These are phyloP conservation scores for Volucella inflata DNA, from an alignment of 2,888 invertebrate species.

Conservation along the genomic window DNA sequence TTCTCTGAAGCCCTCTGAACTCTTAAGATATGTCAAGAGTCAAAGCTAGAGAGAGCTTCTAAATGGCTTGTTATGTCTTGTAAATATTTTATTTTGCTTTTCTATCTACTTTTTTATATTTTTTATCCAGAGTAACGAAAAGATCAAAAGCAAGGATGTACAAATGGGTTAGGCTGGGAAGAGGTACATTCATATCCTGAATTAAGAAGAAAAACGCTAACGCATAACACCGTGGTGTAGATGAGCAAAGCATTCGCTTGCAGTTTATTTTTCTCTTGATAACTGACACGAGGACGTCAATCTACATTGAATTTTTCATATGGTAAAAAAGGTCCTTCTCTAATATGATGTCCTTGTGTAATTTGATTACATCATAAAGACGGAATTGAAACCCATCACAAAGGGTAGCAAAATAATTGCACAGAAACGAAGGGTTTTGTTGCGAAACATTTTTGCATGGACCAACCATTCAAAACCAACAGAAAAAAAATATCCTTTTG, in stretches of 20 bases:
- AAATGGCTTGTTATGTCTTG: constrained; percentile 42
- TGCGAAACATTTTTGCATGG: constrained; percentile 54
- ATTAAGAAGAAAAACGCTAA: constrained; percentile 14
- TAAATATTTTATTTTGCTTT: constrained; percentile 58
- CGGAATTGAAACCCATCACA: constrained; percentile 3
- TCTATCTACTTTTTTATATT: background rate
- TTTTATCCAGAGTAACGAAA: background rate
- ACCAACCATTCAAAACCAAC: background rate
- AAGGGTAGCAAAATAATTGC: constrained; percentile 60
- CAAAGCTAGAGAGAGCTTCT: constrained; percentile 20
- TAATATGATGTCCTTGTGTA: constrained; percentile 71
- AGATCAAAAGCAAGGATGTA: constrained; percentile 56
- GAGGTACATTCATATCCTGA: background rate
- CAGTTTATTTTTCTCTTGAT: constrained; percentile 33
- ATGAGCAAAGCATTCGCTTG: constrained; percentile 12
- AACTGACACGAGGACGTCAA: background rate
- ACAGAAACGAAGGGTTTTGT: constrained; percentile 67
- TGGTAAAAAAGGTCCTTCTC: constrained; percentile 63
- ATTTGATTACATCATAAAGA: constrained; percentile 66
- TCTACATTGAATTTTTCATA: constrained; percentile 58
- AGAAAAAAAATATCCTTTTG: constrained; percentile 52
- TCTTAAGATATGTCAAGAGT: constrained; percentile 36
- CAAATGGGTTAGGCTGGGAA: constrained; percentile 32
- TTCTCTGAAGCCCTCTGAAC: constrained; percentile 25
- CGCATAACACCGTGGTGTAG: background rate